Evolutionary conservation across 2,113 vertebrate genomes (phyloP).

Genomic region (Cyprinodon tularosa): DNA sequence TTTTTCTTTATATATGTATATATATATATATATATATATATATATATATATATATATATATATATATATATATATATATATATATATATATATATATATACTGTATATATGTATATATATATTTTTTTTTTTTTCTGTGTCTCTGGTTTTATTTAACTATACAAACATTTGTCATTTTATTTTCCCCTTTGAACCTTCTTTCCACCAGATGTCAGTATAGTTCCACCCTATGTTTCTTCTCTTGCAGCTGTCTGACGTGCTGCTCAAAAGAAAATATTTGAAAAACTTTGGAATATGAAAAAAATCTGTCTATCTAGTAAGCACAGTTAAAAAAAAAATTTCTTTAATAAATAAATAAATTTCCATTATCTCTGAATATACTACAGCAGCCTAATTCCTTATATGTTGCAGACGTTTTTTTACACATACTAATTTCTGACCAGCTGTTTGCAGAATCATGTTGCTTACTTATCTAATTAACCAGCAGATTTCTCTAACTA

Average conservation of each 20-base stretch:
- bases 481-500: conserved; percentile 35
- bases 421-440: neutral
- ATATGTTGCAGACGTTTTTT: neutral
- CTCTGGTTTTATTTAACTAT: neutral
- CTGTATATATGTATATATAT: too few species aligned
- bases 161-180: neutral
- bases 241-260: neutral
- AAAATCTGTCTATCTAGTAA: too few species aligned
- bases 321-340: neutral
- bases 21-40: too few species aligned
- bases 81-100: too few species aligned
- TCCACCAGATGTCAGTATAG: conserved; percentile 58
- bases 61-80: too few species aligned
- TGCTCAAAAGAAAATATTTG: neutral
- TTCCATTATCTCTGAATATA: too few species aligned
- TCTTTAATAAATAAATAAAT: neutral
- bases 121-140: too few species aligned
- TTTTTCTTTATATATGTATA: too few species aligned
- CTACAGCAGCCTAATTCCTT: too few species aligned
- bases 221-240: neutral
- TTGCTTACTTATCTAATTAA: conserved; percentile 18
- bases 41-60: too few species aligned
- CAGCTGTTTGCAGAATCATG: conserved; percentile 11
- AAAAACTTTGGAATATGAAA: neutral
- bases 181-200: neutral